Base-by-base conservation (phyloP, 2,797 vertebrate species). In the Gallirallus australis region DNA sequence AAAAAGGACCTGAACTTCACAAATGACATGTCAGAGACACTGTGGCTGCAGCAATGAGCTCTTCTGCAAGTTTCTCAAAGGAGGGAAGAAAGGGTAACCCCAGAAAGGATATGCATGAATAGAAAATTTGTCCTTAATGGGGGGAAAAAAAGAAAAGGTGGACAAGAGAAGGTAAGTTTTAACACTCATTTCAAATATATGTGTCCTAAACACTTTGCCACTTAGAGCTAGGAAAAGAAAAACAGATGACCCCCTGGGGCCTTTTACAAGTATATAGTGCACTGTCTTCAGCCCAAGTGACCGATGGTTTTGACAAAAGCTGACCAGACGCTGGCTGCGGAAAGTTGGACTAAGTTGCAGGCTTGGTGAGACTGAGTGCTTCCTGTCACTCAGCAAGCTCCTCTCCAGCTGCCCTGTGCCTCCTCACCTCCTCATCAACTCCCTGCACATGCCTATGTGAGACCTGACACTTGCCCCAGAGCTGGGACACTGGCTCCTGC, bases 381-480 rank as follows among this genome's bases (percentile, higher is more conserved):
- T 47, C 52, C 42, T 2, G 1, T 54, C 33, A 5, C 24, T 27
- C 54, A 4, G n/a, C 27, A 21, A 7, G 15, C 42, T 68, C 66
- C 20, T 3, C 47, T 33, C 52, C 69, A n/a, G 13, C 47, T 18
- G 31, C 24, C 40, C 53, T 7, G 30, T 19, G n/a, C 65, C 72
- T 3, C 11, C 47, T 66, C 47, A 5, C 65, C 2, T 1, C 12
- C 28, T 24, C 27, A 31, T 3, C 37, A 17, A 2, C 61, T 52
- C 18, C 2, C 30, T 2, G 20, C 65, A 11, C 15, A 4, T 3
- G 1, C 27, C 9, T 8, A 17, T 8, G 10, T 0, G 0, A 42
- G 71, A 45, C 19, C 4, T 9, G 35, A 45, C 7, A 3, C 53
- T 33, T 47, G 23, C 25, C 52, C 30, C 7, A 15, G 35, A 31